A percentile compares a stretch with the other conserved stretches of the same genome.
These are phyloP conservation scores for Crocuta crocuta DNA, from an alignment of 2,113 vertebrate genomes.

Conservation along the genomic window DNA sequence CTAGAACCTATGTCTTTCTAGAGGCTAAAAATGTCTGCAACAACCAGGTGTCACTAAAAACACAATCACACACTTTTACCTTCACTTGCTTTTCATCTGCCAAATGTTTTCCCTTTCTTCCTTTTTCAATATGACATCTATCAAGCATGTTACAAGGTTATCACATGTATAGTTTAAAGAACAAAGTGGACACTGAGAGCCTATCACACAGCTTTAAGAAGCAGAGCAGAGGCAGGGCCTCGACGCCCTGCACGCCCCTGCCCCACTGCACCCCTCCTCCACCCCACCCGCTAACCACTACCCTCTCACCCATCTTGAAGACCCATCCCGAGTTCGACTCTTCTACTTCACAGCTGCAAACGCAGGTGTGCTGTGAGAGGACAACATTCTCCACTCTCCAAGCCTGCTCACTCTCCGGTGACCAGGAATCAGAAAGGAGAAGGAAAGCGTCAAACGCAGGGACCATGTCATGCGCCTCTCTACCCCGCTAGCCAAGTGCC, in stretches of 20 bases:
- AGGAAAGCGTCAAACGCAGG: background rate
- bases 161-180: background rate
- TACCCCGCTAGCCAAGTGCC: background rate
- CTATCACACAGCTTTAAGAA: background rate
- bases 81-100: background rate
- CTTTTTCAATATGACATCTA: background rate
- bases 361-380: background rate
- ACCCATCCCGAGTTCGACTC: background rate
- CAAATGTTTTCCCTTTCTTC: background rate
- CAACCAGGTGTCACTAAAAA: background rate
- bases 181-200: background rate
- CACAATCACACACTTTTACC: background rate
- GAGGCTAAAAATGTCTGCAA: background rate
- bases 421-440: background rate
- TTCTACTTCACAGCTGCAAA: background rate
- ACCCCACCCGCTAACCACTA: background rate
- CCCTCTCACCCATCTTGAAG: background rate
- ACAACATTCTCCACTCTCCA: background rate
- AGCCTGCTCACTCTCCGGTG: background rate
- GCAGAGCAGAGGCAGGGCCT: background rate
- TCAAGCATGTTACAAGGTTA: background rate
- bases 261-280: background rate
- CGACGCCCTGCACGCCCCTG: rapidly evolving
- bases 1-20: background rate
- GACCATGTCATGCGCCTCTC: background rate